Conservation (phyloP, 2,113 vertebrate genomes). For the Dolichotis patagonum region DNA sequence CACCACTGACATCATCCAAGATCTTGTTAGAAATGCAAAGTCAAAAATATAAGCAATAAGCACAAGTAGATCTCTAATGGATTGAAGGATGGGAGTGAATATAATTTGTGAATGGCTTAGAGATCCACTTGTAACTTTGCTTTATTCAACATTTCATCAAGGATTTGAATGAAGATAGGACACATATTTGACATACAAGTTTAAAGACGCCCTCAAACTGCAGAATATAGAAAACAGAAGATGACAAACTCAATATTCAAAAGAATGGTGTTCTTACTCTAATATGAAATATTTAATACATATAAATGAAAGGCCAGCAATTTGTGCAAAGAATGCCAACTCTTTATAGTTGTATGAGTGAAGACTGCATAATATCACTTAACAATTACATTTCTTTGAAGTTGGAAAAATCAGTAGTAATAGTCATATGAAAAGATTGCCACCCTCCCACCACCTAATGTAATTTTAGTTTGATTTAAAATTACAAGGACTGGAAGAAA, state of each 20-base stretch:
- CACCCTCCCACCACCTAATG: background rate
- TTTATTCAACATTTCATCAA: conserved; percentile 1
- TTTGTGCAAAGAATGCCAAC: background rate
- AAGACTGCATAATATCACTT: background rate
- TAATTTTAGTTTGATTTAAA: conserved; percentile 12
- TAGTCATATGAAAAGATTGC: background rate
- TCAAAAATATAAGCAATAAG: background rate
- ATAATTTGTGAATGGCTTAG: background rate
- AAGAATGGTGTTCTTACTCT: background rate
- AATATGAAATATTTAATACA: background rate
- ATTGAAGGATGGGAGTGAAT: background rate
- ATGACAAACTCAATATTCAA: background rate
- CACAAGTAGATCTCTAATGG: background rate
- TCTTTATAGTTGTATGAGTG: background rate
- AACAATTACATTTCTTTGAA: background rate
- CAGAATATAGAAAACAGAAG: background rate
- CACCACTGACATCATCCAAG: background rate
- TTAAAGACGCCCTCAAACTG: background rate
- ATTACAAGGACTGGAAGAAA: background rate
- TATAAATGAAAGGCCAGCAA: background rate
- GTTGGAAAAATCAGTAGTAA: background rate
- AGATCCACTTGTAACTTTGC: background rate
- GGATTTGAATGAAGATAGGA: background rate
- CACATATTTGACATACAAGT: background rate
- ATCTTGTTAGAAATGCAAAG: background rate